Conservation (phyloP, 2,113 vertebrate genomes). For the Erythrocercus mccallii region DNA sequence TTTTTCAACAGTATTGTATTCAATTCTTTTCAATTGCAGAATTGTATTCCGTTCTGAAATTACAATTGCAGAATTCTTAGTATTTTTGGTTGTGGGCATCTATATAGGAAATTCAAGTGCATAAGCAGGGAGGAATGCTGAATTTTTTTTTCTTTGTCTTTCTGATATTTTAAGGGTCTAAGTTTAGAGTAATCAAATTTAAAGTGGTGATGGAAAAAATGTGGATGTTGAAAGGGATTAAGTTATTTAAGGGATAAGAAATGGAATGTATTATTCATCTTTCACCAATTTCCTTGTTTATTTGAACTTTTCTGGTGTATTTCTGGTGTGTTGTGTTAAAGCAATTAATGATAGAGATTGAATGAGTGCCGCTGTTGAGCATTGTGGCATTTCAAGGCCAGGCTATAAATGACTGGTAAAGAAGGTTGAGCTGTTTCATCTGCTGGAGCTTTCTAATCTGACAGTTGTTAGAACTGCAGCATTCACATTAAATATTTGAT, state of each 20-base stretch:
- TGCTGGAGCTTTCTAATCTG: not conserved
- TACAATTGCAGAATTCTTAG: not conserved
- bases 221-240: not conserved
- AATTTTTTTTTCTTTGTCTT: not conserved
- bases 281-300: not conserved
- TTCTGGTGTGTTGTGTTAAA: not conserved
- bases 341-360: not conserved
- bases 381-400: not conserved
- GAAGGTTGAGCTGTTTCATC: not conserved
- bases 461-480: not conserved
- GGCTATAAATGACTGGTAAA: not conserved
- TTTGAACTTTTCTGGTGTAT: not conserved
- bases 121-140: not conserved
- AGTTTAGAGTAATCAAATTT: not conserved
- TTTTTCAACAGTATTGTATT: not conserved
- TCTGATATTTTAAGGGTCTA: not conserved
- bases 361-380: not conserved
- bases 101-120: not conserved
- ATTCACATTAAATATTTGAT: not conserved
- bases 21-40: fast-evolving
- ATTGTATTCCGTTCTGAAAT: not conserved
- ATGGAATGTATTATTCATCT: not conserved
- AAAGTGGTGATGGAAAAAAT: not conserved
- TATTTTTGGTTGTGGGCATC: not conserved
- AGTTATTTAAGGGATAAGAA: not conserved